phyloP scores from a whole-genome alignment of 2,113 vertebrate species.

The Tachuris rubrigastra region DNA sequence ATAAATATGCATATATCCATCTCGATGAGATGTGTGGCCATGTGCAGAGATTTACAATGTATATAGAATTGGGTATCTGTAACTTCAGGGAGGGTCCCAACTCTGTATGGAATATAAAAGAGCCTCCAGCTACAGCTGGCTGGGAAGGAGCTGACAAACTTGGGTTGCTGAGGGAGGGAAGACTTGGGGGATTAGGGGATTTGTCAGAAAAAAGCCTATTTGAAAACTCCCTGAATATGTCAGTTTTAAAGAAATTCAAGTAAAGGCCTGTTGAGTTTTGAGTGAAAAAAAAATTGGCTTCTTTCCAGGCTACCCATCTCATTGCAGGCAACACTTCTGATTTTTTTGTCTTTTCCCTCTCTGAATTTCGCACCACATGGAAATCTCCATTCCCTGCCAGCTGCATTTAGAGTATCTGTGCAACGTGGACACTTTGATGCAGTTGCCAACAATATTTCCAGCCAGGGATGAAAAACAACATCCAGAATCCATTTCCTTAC shows the following conservation, averaged over 20 bases:
- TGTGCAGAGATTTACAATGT: not conserved
- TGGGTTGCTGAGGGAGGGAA: not conserved
- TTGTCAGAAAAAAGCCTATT: slow-evolving; percentile 37
- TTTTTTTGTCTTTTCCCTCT: slow-evolving; percentile 37
- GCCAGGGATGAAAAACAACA: not conserved
- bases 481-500: not conserved
- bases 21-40: slow-evolving; percentile 12
- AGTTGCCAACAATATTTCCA: not conserved
- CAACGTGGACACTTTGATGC: not conserved
- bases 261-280: slow-evolving; percentile 46
- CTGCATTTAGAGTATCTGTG: not conserved
- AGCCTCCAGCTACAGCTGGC: not conserved
- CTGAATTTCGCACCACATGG: slow-evolving; percentile 45
- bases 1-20: slow-evolving; percentile 51
- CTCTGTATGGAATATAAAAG: not conserved
- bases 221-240: slow-evolving; percentile 37
- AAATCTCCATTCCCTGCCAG: slow-evolving; percentile 13
- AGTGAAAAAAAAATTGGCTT: not conserved
- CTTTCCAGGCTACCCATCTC: slow-evolving; percentile 6
- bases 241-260: slow-evolving; percentile 51
- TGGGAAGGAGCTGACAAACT: slow-evolving; percentile 8
- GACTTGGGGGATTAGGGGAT: slow-evolving; percentile 10
- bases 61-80: not conserved
- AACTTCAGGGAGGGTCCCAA: not conserved
- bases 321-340: slow-evolving; percentile 19